Evolutionary conservation across 2,113 vertebrate genomes (phyloP).

Genomic region (Oxyruncus cristatus): DNA sequence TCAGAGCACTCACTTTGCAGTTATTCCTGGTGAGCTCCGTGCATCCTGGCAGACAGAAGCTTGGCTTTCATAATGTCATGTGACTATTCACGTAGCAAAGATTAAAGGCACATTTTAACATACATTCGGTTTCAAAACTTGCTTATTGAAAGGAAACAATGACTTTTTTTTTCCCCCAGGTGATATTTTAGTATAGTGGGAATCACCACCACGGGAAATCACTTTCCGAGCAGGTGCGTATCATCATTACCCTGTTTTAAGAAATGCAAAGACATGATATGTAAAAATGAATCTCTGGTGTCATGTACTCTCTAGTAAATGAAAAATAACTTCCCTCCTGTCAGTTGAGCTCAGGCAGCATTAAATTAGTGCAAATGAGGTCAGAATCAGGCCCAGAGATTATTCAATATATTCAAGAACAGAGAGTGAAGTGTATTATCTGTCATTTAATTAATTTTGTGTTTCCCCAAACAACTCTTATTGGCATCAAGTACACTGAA

Average conservation of each 20-base stretch:
- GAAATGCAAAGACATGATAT: background rate
- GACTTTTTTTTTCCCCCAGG: background rate
- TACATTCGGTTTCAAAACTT: background rate
- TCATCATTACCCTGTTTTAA: background rate
- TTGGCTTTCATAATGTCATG: background rate
- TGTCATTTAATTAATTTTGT: background rate
- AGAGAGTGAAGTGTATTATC: background rate
- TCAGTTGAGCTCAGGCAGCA: background rate
- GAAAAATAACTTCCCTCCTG: background rate
- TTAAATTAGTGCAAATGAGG: background rate
- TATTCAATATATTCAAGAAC: background rate
- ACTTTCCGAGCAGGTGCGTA: background rate
- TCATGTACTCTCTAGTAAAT: background rate
- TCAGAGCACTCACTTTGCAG: background rate
- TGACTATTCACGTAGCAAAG: background rate
- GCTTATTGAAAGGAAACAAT: constrained; percentile 2
- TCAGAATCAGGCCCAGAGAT: background rate
- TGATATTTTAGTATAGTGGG: background rate
- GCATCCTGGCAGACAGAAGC: background rate
- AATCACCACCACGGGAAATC: background rate
- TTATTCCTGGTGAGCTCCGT: background rate
- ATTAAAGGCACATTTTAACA: background rate
- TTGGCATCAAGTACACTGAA: background rate
- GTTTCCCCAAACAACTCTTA: background rate
- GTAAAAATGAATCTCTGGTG: background rate